Conservation (phyloP, 1,140 invertebrate genomes). For the Rhyzopertha dominica region DNA sequence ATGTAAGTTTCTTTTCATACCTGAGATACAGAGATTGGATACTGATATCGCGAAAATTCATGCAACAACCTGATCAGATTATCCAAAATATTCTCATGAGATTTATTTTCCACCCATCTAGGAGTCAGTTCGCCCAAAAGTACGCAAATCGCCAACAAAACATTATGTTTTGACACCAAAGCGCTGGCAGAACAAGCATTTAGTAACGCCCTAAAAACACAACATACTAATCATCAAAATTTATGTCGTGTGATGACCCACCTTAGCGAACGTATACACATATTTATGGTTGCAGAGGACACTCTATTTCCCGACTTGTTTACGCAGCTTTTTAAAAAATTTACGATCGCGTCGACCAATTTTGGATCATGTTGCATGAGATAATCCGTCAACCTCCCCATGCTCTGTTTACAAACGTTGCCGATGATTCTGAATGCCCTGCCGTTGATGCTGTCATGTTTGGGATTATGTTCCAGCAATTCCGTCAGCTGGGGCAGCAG, state of each 20-base stretch:
- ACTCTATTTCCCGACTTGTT: slow-evolving; percentile 19
- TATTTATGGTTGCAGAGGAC: slow-evolving; percentile 31
- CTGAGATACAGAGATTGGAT: slow-evolving; percentile 28
- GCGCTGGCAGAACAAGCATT: slow-evolving; percentile 23
- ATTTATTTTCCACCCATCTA: slow-evolving; percentile 26
- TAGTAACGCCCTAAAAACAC: slow-evolving; percentile 23
- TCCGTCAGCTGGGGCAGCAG: slow-evolving; percentile 30
- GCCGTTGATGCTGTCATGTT: slow-evolving; percentile 39
- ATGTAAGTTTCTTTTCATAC: no score
- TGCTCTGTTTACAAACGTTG: slow-evolving; percentile 38
- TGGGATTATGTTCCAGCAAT: slow-evolving; percentile 32
- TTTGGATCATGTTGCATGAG: no score
- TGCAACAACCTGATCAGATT: slow-evolving; percentile 34
- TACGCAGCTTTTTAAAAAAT: slow-evolving; percentile 26
- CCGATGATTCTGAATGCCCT: slow-evolving; percentile 39
- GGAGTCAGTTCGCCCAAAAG: slow-evolving; percentile 35
- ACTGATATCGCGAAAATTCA: slow-evolving; percentile 32
- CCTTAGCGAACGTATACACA: slow-evolving; percentile 30
- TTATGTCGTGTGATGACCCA: no score
- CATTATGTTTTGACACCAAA: slow-evolving; percentile 30
- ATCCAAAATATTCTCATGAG: slow-evolving; percentile 28
- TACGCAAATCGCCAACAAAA: slow-evolving; percentile 31
- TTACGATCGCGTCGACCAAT: no score
- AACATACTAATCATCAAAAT: no score
- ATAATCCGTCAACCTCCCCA: no score